Conservation (phyloP, 2,797 vertebrate species). For the Channa striata region DNA sequence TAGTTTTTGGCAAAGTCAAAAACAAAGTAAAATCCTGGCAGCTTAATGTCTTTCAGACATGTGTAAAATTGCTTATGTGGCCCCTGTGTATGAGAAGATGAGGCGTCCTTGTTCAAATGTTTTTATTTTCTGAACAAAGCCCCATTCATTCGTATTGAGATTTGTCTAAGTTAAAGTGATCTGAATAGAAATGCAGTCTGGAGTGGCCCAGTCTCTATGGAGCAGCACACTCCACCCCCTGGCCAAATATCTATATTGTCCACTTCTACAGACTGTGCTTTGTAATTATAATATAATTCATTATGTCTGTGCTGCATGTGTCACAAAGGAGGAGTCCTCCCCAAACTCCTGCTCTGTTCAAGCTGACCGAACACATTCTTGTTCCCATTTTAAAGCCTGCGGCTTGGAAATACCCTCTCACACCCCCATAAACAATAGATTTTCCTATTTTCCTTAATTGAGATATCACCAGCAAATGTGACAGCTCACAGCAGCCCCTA, state of each 20-base stretch:
- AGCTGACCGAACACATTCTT: conserved; percentile 87
- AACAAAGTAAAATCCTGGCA: conserved; percentile 15
- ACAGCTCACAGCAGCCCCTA: conserved; percentile 79
- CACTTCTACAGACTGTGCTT: conserved; percentile 87
- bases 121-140: conserved; percentile 80
- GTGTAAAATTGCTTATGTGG: conserved; percentile 52
- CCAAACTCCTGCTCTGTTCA: conserved; percentile 84
- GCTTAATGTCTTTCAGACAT: conserved; percentile 28
- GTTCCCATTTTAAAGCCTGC: conserved; percentile 79
- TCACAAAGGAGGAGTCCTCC: conserved; percentile 85
- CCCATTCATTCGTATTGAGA: conserved; percentile 84
- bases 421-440: conserved; percentile 83
- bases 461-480: conserved; percentile 86
- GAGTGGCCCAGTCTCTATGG: conserved; percentile 83
- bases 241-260: conserved; percentile 89
- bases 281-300: conserved; percentile 93
- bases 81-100: conserved; percentile 66
- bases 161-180: conserved; percentile 84
- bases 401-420: conserved; percentile 81
- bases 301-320: conserved; percentile 87
- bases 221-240: conserved; percentile 85
- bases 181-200: conserved; percentile 83
- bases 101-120: conserved; percentile 79
- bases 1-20: conserved; percentile 41
- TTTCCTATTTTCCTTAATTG: conserved; percentile 84